Evolutionary conservation across 1,140 invertebrate species (phyloP).

Genomic region (Rhynchophorus ferrugineus): DNA sequence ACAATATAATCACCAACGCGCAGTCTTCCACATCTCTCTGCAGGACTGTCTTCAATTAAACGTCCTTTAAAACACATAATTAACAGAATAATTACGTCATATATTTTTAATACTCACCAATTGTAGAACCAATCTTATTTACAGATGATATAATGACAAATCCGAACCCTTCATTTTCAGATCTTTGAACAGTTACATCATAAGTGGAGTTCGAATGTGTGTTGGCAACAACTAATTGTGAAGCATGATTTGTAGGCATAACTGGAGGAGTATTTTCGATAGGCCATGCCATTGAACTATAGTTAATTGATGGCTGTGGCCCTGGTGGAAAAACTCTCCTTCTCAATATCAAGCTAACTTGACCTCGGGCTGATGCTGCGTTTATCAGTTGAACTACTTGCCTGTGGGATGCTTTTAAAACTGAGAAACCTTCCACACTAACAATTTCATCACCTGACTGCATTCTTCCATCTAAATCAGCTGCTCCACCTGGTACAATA

Average conservation of each 20-base stretch:
- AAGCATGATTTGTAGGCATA: conserved; percentile 12
- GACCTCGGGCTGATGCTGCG: conserved; percentile 67
- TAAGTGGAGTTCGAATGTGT: conserved; percentile 58
- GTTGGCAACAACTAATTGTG: conserved; percentile 21
- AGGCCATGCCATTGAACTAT: conserved; percentile 22
- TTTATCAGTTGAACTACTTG: conserved; percentile 86
- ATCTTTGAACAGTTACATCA: conserved; percentile 80
- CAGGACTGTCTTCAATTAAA: conserved; percentile 91
- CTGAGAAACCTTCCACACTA: conserved; percentile 73
- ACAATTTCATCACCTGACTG: conserved; percentile 85
- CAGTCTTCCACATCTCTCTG: conserved; percentile 81
- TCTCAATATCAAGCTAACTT: conserved; percentile 65
- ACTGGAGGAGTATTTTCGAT: conserved; percentile 23
- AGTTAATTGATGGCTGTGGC: conserved; percentile 16
- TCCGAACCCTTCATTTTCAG: conserved; percentile 95
- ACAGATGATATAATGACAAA: conserved; percentile 98
- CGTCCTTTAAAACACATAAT: conserved; percentile 53
- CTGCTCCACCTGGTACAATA: conserved; percentile 87
- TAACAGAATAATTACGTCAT: background rate
- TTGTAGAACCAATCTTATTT: conserved; percentile 86
- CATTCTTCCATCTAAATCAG: conserved; percentile 79
- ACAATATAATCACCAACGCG: conserved; percentile 93
- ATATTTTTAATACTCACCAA: conserved; percentile 71
- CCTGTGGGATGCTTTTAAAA: conserved; percentile 81
- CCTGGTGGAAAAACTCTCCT: conserved; percentile 45